Evolutionary conservation across 1,140 invertebrate species (phyloP).

Genomic region (Cyrtorhinus lividipennis): DNA sequence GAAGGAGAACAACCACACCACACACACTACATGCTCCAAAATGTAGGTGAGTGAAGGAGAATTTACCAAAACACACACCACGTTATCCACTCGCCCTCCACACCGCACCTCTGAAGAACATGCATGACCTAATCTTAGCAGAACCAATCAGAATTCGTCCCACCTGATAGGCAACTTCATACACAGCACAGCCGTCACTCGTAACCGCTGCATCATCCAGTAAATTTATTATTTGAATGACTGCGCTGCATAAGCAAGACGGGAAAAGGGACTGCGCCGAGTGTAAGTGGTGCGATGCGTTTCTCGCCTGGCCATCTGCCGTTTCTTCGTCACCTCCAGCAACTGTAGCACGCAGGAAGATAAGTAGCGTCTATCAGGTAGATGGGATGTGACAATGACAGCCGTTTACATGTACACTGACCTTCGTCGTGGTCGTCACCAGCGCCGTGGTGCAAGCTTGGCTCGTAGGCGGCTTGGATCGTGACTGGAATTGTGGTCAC

Average conservation of each 20-base stretch:
- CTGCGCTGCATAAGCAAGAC: slow-evolving; percentile 86
- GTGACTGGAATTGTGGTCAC: slow-evolving; percentile 96
- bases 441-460: slow-evolving; percentile 69
- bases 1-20: no score
- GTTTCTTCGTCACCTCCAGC: slow-evolving; percentile 27
- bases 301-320: slow-evolving; percentile 35
- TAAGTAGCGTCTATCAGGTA: background rate
- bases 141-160: no score
- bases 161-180: slow-evolving; percentile 78
- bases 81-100: no score
- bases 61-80: no score
- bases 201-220: slow-evolving; percentile 93
- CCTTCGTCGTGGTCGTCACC: slow-evolving; percentile 78
- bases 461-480: slow-evolving; percentile 88
- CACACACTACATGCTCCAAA: no score
- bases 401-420: slow-evolving; percentile 25
- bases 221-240: slow-evolving; percentile 85
- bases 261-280: slow-evolving; percentile 90
- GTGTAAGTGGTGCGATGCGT: slow-evolving; percentile 64
- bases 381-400: background rate
- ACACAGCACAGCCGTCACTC: slow-evolving; percentile 78
- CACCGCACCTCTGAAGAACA: no score
- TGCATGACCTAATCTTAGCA: no score
- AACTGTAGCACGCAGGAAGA: background rate
- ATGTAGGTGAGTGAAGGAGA: no score